These are phyloP conservation scores for Hydrozoanthus gracilis DNA, from an alignment of 92 coral and sea anemone genomes.

Conservation along the genomic window DNA sequence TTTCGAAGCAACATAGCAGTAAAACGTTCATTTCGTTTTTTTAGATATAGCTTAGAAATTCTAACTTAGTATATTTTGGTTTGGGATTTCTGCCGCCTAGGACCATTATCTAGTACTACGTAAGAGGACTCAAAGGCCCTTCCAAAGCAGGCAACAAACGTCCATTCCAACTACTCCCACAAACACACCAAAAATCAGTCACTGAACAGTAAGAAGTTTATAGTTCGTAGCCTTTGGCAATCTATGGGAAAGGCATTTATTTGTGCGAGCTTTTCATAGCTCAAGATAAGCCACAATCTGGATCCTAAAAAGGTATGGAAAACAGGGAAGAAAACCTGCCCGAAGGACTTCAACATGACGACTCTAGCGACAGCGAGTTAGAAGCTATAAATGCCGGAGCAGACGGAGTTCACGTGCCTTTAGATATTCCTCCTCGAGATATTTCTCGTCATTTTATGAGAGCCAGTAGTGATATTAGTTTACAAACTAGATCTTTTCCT, in stretches of 20 bases:
- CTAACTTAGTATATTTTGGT: background rate
- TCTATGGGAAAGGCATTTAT: background rate
- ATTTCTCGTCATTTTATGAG: constrained; percentile 73
- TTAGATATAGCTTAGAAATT: background rate
- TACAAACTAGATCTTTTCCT: constrained; percentile 59
- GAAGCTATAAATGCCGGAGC: constrained; percentile 75
- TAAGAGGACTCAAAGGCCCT: constrained; percentile 10
- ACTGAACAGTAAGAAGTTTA: background rate
- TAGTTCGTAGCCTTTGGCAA: background rate
- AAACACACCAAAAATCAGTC: constrained; percentile 3
- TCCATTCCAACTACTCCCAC: constrained; percentile 18
- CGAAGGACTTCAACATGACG: constrained; percentile 52
- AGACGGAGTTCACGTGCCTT: constrained; percentile 60
- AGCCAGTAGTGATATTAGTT: constrained; percentile 65
- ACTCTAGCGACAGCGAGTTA: constrained; percentile 87
- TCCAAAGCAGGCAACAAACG: background rate
- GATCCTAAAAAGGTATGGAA: constrained; percentile 36
- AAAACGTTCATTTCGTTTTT: background rate
- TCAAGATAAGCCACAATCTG: constrained; percentile 42
- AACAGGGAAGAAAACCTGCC: constrained; percentile 43
- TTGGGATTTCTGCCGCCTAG: background rate
- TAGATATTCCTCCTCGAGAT: constrained; percentile 90
- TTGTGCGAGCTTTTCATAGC: constrained; percentile 39
- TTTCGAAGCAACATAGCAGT: background rate
- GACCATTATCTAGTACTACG: background rate